Evolutionary conservation across 2,113 vertebrate genomes (phyloP).

Genomic region (Thamnophis sirtalis): DNA sequence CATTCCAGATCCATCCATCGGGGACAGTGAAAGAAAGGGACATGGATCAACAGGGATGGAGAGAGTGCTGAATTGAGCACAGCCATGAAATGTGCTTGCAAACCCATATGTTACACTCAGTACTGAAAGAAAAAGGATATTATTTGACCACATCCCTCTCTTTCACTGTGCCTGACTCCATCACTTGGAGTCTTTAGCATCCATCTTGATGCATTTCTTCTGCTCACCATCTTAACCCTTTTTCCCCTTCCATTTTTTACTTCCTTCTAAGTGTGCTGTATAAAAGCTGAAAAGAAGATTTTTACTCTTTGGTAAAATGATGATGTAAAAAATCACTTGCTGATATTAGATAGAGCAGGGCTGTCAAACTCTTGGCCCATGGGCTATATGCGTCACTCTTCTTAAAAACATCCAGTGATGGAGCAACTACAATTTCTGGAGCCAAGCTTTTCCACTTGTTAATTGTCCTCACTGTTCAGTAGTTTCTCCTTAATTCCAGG

Average conservation of each 20-base stretch:
- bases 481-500: too few species aligned
- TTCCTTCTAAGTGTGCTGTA: slow-evolving; percentile 41
- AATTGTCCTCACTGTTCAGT: too few species aligned
- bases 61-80: slow-evolving; percentile 57
- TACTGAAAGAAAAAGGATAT: slow-evolving; percentile 51
- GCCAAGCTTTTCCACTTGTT: too few species aligned
- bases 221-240: background rate
- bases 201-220: slow-evolving; percentile 13
- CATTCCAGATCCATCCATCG: background rate
- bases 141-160: slow-evolving; percentile 31
- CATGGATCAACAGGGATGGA: slow-evolving; percentile 37
- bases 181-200: slow-evolving; percentile 43
- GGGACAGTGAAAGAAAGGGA: background rate
- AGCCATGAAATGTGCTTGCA: slow-evolving; percentile 26
- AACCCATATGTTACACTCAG: slow-evolving; percentile 27
- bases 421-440: too few species aligned
- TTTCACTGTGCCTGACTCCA: slow-evolving; percentile 41
- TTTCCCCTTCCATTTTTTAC: slow-evolving; percentile 12
- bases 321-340: slow-evolving; percentile 57
- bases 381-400: too few species aligned
- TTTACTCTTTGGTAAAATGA: slow-evolving; percentile 51
- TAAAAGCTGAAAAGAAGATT: slow-evolving; percentile 57
- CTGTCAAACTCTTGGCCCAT: too few species aligned
- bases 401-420: too few species aligned
- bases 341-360: slow-evolving; percentile 62